Conservation (phyloP, 2,113 vertebrate species). For the Otus sunia region DNA sequence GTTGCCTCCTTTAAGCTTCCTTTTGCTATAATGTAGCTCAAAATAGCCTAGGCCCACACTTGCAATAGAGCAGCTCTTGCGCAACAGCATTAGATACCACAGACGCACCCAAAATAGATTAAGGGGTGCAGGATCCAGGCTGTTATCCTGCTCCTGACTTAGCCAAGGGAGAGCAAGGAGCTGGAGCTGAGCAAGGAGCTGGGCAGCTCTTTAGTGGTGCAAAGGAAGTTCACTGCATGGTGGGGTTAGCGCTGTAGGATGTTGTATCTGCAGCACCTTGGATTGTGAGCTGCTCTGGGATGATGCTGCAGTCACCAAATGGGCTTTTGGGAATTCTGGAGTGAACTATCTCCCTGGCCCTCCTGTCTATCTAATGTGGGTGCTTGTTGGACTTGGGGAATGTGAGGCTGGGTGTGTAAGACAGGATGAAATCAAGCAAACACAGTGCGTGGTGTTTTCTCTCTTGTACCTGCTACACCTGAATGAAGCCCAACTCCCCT, state of each 20-base stretch:
- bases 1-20: neutral
- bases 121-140: neutral
- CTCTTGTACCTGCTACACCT: neutral
- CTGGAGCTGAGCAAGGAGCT: neutral
- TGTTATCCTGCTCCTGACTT: neutral
- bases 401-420: neutral
- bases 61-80: neutral
- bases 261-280: neutral
- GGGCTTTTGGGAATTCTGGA: neutral
- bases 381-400: neutral
- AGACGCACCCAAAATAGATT: neutral
- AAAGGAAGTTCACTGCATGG: neutral
- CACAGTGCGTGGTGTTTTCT: rapidly evolving
- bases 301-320: neutral
- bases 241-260: neutral
- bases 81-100: neutral
- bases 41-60: neutral
- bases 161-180: neutral
- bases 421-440: neutral
- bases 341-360: neutral
- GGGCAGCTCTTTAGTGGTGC: neutral
- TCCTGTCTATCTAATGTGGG: rapidly evolving
- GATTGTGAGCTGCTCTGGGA: neutral
- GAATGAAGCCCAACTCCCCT: neutral
- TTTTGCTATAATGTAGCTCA: neutral